Base-by-base conservation (phyloP, 2,888 invertebrate genomes). In the Podotricha telesiphe region DNA sequence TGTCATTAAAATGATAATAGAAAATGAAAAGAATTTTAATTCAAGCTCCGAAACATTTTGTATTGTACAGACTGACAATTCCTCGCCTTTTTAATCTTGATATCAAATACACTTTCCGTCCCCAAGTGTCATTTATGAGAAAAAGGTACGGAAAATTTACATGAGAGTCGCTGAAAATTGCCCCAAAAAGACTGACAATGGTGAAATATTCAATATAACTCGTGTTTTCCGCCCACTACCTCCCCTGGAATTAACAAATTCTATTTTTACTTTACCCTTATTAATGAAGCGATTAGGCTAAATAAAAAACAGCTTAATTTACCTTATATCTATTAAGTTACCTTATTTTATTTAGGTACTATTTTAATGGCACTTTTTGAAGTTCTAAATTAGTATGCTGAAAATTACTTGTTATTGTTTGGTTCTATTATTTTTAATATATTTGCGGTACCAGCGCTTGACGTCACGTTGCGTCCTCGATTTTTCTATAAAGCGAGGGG, bases 381-480 rank as follows among this genome's bases (percentile, higher is more conserved):
- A 37, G 17, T 11, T 34, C 34, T 55, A 37, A 55, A 17, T 55
- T 55, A 59, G 6, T 45, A 45, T 45, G 20, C 45, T 7, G 11
- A 11, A n/a, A 28, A 13, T 59, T 45, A 17, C 22, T 59, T 59
- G 45, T 88, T 88, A 88, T 87, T 84, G 85, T 87, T 86, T 83
- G 82, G 86, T 85, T 78, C 86, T 86, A 88, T 88, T 89, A 89
- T 88, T 88, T 86, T 87, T 86, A 89, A 88, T 81, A 77, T 79
- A 74, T 80, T 82, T 86, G 87, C 84, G 84, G 85, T 85, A 83
- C 84, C 82, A 84, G 78, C 80, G 84, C 79, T 81, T 93, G 92
- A 93, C 92, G 92, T 93, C 92, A 92, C 86, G 81, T 86, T 86
- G 86, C 89, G 91, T 91, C 89, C 91, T 89, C 91, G 89, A 91